Evolutionary conservation across 2,888 invertebrate genomes (phyloP).

Genomic region (Amphipyra berbera): DNA sequence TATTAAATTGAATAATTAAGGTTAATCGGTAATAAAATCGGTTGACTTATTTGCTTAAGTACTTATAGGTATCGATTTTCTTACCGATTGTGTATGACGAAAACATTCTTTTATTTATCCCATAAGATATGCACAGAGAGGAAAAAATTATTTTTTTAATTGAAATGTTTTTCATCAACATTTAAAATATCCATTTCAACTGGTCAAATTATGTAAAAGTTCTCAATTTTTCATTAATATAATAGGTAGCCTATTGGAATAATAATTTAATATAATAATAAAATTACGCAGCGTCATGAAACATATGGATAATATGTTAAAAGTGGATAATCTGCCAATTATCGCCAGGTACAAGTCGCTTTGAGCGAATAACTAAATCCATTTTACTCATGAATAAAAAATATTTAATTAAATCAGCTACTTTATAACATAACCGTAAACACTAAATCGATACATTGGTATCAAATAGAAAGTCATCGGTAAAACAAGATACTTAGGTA

Average conservation of each 20-base stretch:
- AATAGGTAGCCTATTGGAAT: not conserved
- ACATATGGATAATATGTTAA: not conserved
- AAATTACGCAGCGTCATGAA: not conserved
- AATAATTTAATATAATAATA: too few species aligned
- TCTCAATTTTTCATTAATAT: not conserved
- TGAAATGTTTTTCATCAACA: too few species aligned
- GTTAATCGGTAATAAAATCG: conserved; percentile 8
- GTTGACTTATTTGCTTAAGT: conserved; percentile 8
- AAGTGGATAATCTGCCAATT: conserved; percentile 3
- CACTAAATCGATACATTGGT: conserved; percentile 14
- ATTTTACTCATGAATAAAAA: conserved; percentile 17
- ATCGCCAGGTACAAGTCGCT: conserved; percentile 1
- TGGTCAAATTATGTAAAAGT: too few species aligned
- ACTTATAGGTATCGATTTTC: not conserved
- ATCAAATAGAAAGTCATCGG: conserved; percentile 31
- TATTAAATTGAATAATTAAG: conserved; percentile 45
- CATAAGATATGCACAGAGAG: too few species aligned
- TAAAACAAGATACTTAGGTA: conserved; percentile 29
- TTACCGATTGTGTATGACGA: too few species aligned
- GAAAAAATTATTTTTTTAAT: too few species aligned
- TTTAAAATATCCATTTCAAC: too few species aligned
- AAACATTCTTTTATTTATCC: too few species aligned
- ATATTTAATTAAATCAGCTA: conserved; percentile 18
- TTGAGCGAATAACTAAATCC: not conserved
- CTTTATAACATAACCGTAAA: conserved; percentile 11